Base-by-base conservation (phyloP, 1,140 invertebrate genomes). In the Pissodes strobi region DNA sequence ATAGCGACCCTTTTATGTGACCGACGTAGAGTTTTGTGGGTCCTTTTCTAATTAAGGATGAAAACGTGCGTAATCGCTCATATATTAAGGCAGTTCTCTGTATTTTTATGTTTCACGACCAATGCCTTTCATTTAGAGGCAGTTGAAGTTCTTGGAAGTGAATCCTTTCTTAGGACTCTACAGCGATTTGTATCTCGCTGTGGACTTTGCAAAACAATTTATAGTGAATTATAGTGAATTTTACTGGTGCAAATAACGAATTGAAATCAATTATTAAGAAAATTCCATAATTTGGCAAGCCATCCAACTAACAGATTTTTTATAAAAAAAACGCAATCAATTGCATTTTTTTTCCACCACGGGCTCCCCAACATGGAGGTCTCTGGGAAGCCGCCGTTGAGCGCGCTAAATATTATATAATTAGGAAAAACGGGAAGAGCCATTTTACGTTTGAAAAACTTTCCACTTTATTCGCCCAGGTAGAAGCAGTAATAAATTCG, bases 81-180 rank as follows among this genome's bases (percentile, higher is more conserved):
- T 67, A 67, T 2, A 56, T 67, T 0, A 82, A 82, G 56, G 76
- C 68, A 80, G 43, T 49, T 79, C 3, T 70, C 72, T 22, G 18
- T 81, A 10, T 81, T 81, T 68, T 64, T 80, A 0, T 81, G 79
- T 65, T 76, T 79, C 55, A 65, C 66, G 0, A 79, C 79, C 2
- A 74, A 73, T 45, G 78, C 76, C 0, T 66, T 79, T 13, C 79
- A 81, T 52, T 49, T 82, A n/a, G 79, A 82, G 64, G n/a, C 77
- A 5, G 75, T 77, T 0, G 43, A 48, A 1, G 71, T 77, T 61
- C 23, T 80, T 12, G 55, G 53, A 9, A 52, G 34, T 9, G 55
- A 45, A 39, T 41, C 59, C 2, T 76, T 79, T 51, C 12, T 79
- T 1, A 61, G 67, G 37, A 48, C 66, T 19, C 66, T 79, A 3